A percentile compares a stretch with the other conserved stretches of the same genome.
Evolutionary conservation across 1,140 invertebrate genomes (phyloP).

Genomic region (Campoletis sonorensis): DNA sequence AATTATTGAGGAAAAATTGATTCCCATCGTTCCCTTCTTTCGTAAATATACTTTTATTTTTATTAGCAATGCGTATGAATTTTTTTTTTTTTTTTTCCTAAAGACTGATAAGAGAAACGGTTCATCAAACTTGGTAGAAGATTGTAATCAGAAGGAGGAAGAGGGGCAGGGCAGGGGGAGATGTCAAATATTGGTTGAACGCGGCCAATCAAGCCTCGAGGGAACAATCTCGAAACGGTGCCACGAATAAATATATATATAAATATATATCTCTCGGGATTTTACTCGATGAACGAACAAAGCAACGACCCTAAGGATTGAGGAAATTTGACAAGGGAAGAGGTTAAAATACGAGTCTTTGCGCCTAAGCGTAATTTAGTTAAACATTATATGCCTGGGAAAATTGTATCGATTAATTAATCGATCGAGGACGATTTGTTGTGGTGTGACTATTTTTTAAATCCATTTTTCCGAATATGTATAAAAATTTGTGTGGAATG

Average conservation of each 20-base stretch:
- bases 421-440: too few species aligned
- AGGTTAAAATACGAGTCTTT: background rate
- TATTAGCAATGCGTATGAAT: background rate
- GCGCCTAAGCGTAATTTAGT: background rate
- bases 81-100: background rate
- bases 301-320: slow-evolving; percentile 44
- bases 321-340: background rate
- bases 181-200: slow-evolving; percentile 34
- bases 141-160: slow-evolving; percentile 19
- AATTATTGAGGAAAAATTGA: too few species aligned
- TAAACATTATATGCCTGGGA: background rate
- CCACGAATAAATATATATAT: slow-evolving; percentile 10
- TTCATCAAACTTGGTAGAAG: slow-evolving; percentile 22
- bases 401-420: too few species aligned
- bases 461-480: too few species aligned
- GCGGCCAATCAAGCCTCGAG: slow-evolving; percentile 24
- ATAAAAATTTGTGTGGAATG: too few species aligned
- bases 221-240: slow-evolving; percentile 27
- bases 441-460: too few species aligned
- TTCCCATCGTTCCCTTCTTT: too few species aligned
- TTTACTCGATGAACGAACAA: slow-evolving; percentile 42
- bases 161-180: background rate
- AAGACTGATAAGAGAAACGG: slow-evolving; percentile 24
- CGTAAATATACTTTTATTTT: background rate
- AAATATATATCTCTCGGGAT: slow-evolving; percentile 10